Percentiles rank a stretch among this genome's conserved stretches.
Conservation (phyloP, 2,888 invertebrate species). For the Conops quadrifasciatus region DNA sequence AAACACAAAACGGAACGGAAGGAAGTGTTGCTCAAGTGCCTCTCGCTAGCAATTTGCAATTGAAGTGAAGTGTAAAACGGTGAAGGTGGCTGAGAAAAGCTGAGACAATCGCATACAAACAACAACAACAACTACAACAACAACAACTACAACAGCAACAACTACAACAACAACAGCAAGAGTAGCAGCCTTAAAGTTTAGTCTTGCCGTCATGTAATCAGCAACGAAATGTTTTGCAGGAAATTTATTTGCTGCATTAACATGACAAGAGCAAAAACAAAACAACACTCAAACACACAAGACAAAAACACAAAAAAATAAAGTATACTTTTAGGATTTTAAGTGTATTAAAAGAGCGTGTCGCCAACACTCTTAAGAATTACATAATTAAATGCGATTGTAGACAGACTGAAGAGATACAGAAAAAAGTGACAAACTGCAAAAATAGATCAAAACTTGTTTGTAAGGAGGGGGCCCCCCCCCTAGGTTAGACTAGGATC, state of each 20-base stretch:
- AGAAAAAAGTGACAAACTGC: too few relatives aligned
- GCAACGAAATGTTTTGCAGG: background rate
- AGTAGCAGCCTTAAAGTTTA: background rate
- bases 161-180: background rate
- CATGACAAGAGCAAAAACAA: background rate
- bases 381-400: background rate
- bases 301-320: background rate
- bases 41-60: constrained; percentile 55
- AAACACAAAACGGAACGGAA: constrained; percentile 10
- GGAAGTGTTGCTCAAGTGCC: constrained; percentile 37
- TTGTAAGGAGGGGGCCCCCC: too few relatives aligned
- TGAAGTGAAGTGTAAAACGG: constrained; percentile 52
- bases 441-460: too few relatives aligned
- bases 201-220: background rate
- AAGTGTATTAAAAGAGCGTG: background rate
- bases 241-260: background rate
- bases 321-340: background rate
- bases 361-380: background rate
- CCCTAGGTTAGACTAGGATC: too few relatives aligned
- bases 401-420: too few relatives aligned
- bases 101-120: constrained; percentile 14
- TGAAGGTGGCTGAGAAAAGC: too few relatives aligned
- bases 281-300: too few relatives aligned
- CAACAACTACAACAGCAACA: background rate
- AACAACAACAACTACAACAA: constrained; percentile 31